Evolutionary conservation across 2,113 vertebrate genomes (phyloP).

Genomic region (Myanophis thanlyinensis): DNA sequence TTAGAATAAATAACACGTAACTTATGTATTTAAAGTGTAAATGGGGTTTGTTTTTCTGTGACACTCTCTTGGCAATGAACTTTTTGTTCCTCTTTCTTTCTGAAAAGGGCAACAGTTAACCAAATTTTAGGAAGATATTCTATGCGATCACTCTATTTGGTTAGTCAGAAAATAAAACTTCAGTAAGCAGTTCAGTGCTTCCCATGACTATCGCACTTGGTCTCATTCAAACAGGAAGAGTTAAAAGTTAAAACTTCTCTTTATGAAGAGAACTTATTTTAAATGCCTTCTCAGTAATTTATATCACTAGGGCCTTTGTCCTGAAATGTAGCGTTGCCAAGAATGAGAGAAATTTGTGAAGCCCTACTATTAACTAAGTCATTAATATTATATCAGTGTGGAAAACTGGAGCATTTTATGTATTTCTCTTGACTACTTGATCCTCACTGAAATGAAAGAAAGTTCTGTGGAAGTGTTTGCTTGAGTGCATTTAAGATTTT

Average conservation of each 20-base stretch:
- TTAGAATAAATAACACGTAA: neutral
- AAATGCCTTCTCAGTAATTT: neutral
- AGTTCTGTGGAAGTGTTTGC: neutral
- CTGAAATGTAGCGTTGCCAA: neutral
- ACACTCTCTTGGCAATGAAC: neutral
- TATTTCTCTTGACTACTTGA: neutral
- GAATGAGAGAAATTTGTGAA: neutral
- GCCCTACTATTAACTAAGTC: neutral
- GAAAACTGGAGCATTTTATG: neutral
- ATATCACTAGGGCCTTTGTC: neutral
- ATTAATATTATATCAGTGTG: neutral
- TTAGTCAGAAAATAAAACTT: neutral
- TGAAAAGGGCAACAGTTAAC: neutral
- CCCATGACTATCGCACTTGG: neutral
- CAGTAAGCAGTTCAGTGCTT: neutral
- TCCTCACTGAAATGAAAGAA: neutral
- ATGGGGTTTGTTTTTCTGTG: neutral
- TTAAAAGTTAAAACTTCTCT: too few species aligned
- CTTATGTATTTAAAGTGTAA: neutral
- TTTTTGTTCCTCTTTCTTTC: neutral
- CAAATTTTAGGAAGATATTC: neutral
- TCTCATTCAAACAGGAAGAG: neutral
- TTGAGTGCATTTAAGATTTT: neutral
- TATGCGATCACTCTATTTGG: neutral
- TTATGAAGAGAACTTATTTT: neutral